Conservation (phyloP, 64 coral and sea anemone genomes). For the Montipora foliosa region DNA sequence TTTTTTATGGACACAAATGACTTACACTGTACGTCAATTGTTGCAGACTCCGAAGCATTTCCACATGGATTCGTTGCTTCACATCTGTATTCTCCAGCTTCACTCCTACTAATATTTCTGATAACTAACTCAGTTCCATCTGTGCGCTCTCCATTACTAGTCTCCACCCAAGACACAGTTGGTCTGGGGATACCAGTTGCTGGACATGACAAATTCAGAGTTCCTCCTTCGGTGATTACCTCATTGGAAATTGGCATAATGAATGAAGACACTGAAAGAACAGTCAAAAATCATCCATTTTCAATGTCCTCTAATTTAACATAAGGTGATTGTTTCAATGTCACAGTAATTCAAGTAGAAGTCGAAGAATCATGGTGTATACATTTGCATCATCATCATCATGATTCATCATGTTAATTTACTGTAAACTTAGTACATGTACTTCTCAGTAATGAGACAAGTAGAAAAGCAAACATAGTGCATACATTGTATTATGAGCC, state of each 20-base stretch:
- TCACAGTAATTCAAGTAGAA: no score
- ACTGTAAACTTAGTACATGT: not conserved
- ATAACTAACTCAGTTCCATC: no score
- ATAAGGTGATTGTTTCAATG: no score
- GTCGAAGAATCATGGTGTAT: no score
- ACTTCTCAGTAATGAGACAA: no score
- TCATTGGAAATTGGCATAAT: no score
- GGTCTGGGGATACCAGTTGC: not conserved
- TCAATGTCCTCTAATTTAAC: no score
- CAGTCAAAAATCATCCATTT: no score
- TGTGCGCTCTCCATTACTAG: not conserved
- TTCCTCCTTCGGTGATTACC: not conserved
- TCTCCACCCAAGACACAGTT: not conserved
- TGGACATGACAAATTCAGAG: not conserved
- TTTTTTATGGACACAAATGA: no score
- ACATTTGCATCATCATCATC: not conserved
- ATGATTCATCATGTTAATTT: not conserved
- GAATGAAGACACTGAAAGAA: no score
- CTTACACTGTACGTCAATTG: not conserved
- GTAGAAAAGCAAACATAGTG: no score
- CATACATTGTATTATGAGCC: no score
- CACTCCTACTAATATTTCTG: not conserved
- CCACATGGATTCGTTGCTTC: constrained; percentile 26
- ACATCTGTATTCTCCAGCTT: constrained; percentile 28
- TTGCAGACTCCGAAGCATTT: not conserved